Evolutionary conservation across 2,888 invertebrate genomes (phyloP).

Genomic region (Drosophila multiciliata): DNA sequence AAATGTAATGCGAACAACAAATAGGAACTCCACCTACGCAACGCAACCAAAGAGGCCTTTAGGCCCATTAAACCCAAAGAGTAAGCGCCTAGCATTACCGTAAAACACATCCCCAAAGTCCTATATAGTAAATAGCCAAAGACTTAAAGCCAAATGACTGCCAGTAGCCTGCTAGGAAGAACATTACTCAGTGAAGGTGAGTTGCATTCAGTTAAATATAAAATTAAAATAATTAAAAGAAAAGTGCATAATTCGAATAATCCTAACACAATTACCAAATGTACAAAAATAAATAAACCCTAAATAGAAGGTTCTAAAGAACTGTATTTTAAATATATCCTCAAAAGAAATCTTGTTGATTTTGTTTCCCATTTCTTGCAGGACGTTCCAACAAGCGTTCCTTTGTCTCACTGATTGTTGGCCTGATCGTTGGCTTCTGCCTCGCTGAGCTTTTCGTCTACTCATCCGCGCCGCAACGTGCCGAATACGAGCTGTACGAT

Average conservation of each 20-base stretch:
- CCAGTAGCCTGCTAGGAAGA: slow-evolving; percentile 73
- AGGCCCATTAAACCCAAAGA: slow-evolving; percentile 29
- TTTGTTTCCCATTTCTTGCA: slow-evolving; percentile 71
- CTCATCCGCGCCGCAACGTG: slow-evolving; percentile 76
- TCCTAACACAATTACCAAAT: not conserved
- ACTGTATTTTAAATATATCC: not conserved
- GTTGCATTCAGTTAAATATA: not conserved
- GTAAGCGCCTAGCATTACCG: slow-evolving; percentile 4
- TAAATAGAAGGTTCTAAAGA: not conserved
- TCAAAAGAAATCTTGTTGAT: not conserved
- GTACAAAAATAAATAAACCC: not conserved
- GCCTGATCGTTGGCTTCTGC: slow-evolving; percentile 84
- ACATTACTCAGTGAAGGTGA: slow-evolving; percentile 76
- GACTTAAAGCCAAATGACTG: slow-evolving; percentile 72
- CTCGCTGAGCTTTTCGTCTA: slow-evolving; percentile 83
- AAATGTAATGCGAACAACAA: slow-evolving; percentile 68
- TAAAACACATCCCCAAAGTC: slow-evolving; percentile 2
- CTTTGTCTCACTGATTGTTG: slow-evolving; percentile 83
- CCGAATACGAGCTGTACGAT: slow-evolving; percentile 75
- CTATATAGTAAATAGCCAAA: slow-evolving; percentile 8
- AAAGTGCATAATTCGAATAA: not conserved
- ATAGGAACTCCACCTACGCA: slow-evolving; percentile 42
- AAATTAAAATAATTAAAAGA: not conserved
- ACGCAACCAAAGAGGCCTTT: slow-evolving; percentile 71
- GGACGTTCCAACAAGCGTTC: slow-evolving; percentile 85